A percentile compares a stretch with the other conserved stretches of the same genome.
Conservation (phyloP, 2,113 vertebrate genomes). For the Campylomormyrus numenius region DNA sequence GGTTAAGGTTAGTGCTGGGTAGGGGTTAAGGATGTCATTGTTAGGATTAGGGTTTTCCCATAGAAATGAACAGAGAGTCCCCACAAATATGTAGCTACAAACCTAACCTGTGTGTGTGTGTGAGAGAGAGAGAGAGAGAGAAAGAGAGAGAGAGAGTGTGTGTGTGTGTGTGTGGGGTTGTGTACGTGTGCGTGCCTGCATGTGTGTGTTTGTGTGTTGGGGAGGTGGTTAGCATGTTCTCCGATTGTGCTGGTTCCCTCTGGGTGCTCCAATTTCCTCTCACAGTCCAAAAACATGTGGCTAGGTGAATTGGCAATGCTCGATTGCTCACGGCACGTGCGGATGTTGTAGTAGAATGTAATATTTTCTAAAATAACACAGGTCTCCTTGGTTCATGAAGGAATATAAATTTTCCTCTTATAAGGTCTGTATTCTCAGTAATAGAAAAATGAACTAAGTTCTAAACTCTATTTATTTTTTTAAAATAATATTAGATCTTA, state of each 20-base stretch:
- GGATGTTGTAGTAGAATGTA: neutral
- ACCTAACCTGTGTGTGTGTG: neutral
- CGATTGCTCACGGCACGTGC: neutral
- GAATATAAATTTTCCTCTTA: neutral
- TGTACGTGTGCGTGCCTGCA: neutral
- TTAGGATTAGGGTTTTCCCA: too few species aligned
- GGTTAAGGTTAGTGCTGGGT: too few species aligned
- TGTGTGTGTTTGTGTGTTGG: neutral
- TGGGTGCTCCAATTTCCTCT: neutral
- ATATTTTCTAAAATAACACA: neutral
- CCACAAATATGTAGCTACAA: too few species aligned
- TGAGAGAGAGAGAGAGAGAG: neutral
- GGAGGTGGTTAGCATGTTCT: neutral
- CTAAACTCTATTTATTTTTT: neutral
- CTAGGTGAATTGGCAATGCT: neutral
- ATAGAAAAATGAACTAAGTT: neutral
- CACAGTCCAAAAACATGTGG: neutral
- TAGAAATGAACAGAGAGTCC: too few species aligned
- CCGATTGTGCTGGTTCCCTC: neutral
- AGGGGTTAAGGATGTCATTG: too few species aligned
- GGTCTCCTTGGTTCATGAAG: neutral
- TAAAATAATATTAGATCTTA: neutral
- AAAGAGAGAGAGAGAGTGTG: too few species aligned
- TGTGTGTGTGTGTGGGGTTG: neutral
- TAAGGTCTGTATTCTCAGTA: neutral